phyloP scores from a whole-genome alignment of 1,140 invertebrate genomes.

The Caenorhabditis latens region DNA sequence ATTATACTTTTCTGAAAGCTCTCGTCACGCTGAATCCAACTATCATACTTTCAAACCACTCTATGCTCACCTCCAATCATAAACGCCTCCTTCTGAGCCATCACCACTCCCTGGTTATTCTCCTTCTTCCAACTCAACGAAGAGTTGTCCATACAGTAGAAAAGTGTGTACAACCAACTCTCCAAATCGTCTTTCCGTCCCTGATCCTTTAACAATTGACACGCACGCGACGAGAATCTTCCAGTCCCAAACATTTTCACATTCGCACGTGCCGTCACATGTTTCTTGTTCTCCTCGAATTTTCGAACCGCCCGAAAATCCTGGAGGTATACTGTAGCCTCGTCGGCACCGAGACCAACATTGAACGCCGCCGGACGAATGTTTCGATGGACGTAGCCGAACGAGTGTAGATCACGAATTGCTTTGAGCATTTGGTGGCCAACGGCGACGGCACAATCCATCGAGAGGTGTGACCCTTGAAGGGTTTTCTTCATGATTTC shows the following conservation, averaged over 20 bases:
- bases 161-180: conserved; percentile 31
- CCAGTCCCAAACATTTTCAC: neutral
- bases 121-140: conserved; percentile 36
- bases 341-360: neutral
- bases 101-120: neutral
- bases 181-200: conserved; percentile 34
- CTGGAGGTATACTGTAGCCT: neutral
- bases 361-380: conserved; percentile 10
- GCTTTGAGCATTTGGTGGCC: conserved; percentile 19
- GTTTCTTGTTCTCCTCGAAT: conserved; percentile 28
- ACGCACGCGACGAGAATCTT: neutral
- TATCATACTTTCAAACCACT: neutral
- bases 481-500: neutral
- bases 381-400: conserved; percentile 29
- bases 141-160: neutral
- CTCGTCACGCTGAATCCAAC: too few relatives aligned
- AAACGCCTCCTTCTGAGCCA: neutral
- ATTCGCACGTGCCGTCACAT: neutral
- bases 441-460: neutral
- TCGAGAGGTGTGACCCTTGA: neutral
- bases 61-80: conserved; percentile 6
- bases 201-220: neutral
- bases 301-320: conserved; percentile 20
- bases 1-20: too few relatives aligned
- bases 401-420: conserved; percentile 10